phyloP scores from a whole-genome alignment of 1,140 invertebrate species.

The Teleogryllus occipitalis region DNA sequence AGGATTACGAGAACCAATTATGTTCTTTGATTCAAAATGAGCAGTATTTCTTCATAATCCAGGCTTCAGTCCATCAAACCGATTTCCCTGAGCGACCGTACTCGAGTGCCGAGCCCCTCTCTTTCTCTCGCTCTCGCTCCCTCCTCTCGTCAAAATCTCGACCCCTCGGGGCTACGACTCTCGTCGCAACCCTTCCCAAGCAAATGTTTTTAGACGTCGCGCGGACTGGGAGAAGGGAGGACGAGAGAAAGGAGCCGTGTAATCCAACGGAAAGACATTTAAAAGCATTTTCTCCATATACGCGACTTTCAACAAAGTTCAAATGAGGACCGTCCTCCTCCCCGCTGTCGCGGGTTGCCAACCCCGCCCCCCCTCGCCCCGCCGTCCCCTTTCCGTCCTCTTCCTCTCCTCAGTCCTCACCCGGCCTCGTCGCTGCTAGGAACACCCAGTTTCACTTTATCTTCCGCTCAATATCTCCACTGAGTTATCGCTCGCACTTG shows the following conservation, averaged over 20 bases:
- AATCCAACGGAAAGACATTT: slow-evolving; percentile 16
- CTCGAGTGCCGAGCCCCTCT: not conserved
- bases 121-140: not conserved
- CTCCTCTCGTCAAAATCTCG: too few relatives aligned
- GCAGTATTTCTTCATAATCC: slow-evolving; percentile 4
- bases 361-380: too few relatives aligned
- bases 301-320: slow-evolving; percentile 16
- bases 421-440: not conserved
- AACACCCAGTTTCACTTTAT: slow-evolving; percentile 2
- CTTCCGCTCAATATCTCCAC: slow-evolving; percentile 16
- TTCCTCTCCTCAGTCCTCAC: not conserved
- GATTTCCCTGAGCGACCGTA: not conserved
- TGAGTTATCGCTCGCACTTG: slow-evolving; percentile 15
- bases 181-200: too few relatives aligned
- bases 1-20: not conserved
- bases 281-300: slow-evolving; percentile 11
- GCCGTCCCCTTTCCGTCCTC: not conserved
- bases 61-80: not conserved
- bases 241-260: not conserved
- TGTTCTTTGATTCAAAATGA: not conserved
- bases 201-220: too few relatives aligned
- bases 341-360: not conserved
- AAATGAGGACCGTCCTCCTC: slow-evolving; percentile 10
- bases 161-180: too few relatives aligned
- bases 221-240: not conserved